Evolutionary conservation across 1,140 invertebrate genomes (phyloP).

Genomic region (Panonychus citri): DNA sequence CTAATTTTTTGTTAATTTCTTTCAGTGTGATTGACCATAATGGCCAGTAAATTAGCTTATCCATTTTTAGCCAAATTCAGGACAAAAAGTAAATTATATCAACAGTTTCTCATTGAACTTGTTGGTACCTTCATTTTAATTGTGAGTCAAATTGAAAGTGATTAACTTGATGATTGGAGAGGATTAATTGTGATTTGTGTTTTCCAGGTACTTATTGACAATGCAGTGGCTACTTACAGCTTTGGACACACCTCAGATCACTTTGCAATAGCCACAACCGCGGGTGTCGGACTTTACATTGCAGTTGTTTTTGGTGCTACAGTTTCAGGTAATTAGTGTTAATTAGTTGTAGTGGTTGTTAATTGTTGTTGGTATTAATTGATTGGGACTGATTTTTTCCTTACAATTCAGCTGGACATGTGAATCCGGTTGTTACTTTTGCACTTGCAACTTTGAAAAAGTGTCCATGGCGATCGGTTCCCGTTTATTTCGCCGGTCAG

Average conservation of each 20-base stretch:
- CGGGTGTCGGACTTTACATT: neutral
- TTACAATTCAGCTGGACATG: neutral
- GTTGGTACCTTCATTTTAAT: neutral
- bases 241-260: neutral
- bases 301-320: neutral
- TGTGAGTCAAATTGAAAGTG: neutral
- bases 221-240: neutral
- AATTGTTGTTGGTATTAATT: no score
- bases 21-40: no score
- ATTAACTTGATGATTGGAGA: neutral
- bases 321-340: neutral
- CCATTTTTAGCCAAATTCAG: no score
- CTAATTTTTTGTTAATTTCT: no score
- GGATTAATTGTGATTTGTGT: neutral
- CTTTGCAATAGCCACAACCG: neutral
- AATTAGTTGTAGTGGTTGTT: no score
- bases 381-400: no score
- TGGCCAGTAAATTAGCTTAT: no score
- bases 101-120: neutral
- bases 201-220: neutral
- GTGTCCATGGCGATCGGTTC: neutral
- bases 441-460: neutral
- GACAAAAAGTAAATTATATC: neutral
- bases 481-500: neutral
- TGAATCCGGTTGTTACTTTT: neutral